Base-by-base conservation (phyloP, 2,888 invertebrate genomes). In the Acronicta psi region DNA sequence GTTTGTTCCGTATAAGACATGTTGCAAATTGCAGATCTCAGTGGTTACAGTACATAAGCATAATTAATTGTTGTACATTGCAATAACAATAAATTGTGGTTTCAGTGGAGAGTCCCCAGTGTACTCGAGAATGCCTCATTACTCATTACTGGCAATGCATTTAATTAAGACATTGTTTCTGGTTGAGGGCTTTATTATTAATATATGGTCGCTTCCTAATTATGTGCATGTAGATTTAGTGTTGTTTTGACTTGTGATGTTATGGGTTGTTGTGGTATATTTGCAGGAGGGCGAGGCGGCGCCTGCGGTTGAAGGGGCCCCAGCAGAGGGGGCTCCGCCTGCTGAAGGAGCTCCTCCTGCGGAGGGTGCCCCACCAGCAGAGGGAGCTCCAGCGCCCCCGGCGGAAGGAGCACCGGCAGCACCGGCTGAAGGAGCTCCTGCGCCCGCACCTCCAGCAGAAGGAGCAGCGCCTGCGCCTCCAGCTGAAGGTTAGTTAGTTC, bases 321-420 rank as follows among this genome's bases (percentile, higher is more conserved):
- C 85, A 0, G 83, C 83, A 0, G 78, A 85, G 41, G 88, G 87
- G 0, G 85, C 89, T 0, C 79, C 54, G 6, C 74, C 82, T 0
- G 56, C 55, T 0, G 63, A 67, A 2, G 68, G 68, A 0, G 69
- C 69, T 0, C 65, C 72, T 0, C 31, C 31, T 4, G 31, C 31
- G 2, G 31, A 31, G 8, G 56, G 52, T 3, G 45, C 46, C 0
- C 51, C 54, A 0, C 80, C 85, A 0, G 88, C 85, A 44, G 85
- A 65, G 44, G 65, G 61, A 78, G 49, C 83, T 79, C 4, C 80
- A 84, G 49, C 83, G 79, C 3, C 80, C 83, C 40, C 57, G 10
- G 59, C 69, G 0, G 71, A 62, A 8, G 73, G 65, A 71, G 79
- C 40, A 2, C 77, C 75, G 0, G 53, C 71, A 1, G 52, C 65